phyloP scores from a whole-genome alignment of 1,140 invertebrate genomes.

The Heliconius hermathena region DNA sequence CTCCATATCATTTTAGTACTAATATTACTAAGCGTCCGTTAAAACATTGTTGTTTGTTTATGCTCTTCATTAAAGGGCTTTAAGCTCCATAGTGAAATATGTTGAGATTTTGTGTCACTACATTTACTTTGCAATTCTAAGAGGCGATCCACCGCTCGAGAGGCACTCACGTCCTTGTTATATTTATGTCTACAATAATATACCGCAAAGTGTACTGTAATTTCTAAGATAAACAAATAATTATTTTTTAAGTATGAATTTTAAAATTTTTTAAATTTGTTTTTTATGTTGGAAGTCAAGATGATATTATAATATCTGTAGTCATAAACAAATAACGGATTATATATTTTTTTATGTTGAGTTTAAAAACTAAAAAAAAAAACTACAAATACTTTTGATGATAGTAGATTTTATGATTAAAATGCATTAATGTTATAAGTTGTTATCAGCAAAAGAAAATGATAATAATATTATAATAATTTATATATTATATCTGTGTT shows the following conservation, averaged over 20 bases:
- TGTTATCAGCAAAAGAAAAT: no score
- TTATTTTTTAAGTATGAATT: not conserved
- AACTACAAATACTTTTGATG: not conserved
- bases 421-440: no score
- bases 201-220: not conserved
- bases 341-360: not conserved
- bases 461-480: no score
- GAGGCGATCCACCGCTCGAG: constrained; percentile 18
- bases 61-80: constrained; percentile 24
- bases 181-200: not conserved
- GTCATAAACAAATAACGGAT: not conserved
- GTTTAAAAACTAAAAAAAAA: not conserved
- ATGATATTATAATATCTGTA: not conserved
- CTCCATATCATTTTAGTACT: not conserved
- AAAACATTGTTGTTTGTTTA: constrained; percentile 24
- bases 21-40: constrained; percentile 5
- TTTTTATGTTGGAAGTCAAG: not conserved
- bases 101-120: constrained; percentile 23
- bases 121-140: constrained; percentile 30
- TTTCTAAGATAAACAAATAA: constrained; percentile 7
- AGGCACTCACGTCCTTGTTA: not conserved
- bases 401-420: not conserved
- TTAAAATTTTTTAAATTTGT: not conserved
- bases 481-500: no score
- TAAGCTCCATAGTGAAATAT: constrained; percentile 16